A percentile compares a stretch with the other conserved stretches of the same genome.
These are phyloP conservation scores for Hippocampus mohnikei DNA, from an alignment of 2,113 vertebrate species.

Conservation along the genomic window DNA sequence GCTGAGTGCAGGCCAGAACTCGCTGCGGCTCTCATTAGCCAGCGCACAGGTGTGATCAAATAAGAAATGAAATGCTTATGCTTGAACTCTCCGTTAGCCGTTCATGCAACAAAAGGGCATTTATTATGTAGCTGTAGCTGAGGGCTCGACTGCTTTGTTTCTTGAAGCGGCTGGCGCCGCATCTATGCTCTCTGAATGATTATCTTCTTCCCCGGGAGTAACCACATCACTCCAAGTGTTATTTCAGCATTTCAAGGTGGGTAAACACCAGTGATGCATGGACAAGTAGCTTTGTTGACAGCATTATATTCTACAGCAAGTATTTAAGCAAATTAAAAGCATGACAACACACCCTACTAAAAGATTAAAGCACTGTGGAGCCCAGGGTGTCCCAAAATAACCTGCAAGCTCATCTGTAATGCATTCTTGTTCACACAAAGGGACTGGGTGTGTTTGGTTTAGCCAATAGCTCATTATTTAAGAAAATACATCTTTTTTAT, in stretches of 20 bases:
- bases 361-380: constrained; percentile 6
- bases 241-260: constrained; percentile 15
- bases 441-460: constrained; percentile 41
- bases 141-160: constrained; percentile 24
- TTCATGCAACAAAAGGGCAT: constrained; percentile 66
- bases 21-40: constrained; percentile 59
- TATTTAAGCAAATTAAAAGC: constrained; percentile 9
- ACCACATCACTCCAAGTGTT: constrained; percentile 19
- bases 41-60: constrained; percentile 55
- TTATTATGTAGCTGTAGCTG: constrained; percentile 48
- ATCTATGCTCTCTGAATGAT: constrained; percentile 28
- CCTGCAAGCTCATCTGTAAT: constrained; percentile 33
- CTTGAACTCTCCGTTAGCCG: constrained; percentile 70
- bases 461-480: constrained; percentile 55
- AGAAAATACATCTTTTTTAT: constrained; percentile 28
- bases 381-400: constrained; percentile 24
- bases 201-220: constrained; percentile 23
- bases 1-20: not conserved
- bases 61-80: constrained; percentile 70
- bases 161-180: constrained; percentile 17
- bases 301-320: constrained; percentile 5
- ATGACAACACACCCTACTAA: constrained; percentile 5
- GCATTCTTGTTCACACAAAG: constrained; percentile 24
- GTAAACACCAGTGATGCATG: constrained; percentile 15
- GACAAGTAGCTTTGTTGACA: constrained; percentile 16